Evolutionary conservation across 2,888 invertebrate genomes (phyloP), one percentile per base, ranked within the genome.

Genomic region (Xanthostigma xanthostigma): DNA sequence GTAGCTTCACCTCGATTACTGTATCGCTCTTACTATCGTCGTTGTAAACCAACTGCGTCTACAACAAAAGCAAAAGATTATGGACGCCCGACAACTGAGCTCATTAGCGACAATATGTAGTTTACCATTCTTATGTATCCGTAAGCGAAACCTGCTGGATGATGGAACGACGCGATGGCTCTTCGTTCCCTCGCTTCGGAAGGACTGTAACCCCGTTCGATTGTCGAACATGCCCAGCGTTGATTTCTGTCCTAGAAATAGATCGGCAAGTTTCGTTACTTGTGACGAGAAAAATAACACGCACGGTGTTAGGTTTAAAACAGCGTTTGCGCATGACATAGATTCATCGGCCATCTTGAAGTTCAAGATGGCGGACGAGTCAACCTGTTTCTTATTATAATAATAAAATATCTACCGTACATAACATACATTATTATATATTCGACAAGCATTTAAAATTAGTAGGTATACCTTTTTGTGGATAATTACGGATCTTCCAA

Each of bases 21-120:
- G 94, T 94, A 58, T 94, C 92, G 61, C 92, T 91, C 59, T 81
- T 74, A 57, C 87, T 85, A 45, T 86, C 87, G 64, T 92, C 92
- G 54, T 72, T 78, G 65, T 92, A 85, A n/a, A 90, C 72, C 27
- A 94, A 72, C 69, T 95, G 94, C 10, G 84, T 84, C 81, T 82
- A 60, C 48, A 70, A 70, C 53, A 51, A 49, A 50, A 53, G 50
- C 36, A 48, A 39, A 47, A 44, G 4, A 38, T 38, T 12, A 12
- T 13, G 9, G 13, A 38, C 12, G 13, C 38, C 8, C 13, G 10
- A 13, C n/a, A 42, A 17, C 14, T 17, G 10, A 10, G 27, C 2
- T 9, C 27, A 45, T 36, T 38, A 17, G 13, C 33, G 9, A 36
- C 45, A 36, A 35, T 3, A 37, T 33, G 35, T 27, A 17, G 17